Percentiles rank a stretch among this genome's conserved stretches.
phyloP scores from a whole-genome alignment of 92 coral and sea anemone species.

The Porites rus region DNA sequence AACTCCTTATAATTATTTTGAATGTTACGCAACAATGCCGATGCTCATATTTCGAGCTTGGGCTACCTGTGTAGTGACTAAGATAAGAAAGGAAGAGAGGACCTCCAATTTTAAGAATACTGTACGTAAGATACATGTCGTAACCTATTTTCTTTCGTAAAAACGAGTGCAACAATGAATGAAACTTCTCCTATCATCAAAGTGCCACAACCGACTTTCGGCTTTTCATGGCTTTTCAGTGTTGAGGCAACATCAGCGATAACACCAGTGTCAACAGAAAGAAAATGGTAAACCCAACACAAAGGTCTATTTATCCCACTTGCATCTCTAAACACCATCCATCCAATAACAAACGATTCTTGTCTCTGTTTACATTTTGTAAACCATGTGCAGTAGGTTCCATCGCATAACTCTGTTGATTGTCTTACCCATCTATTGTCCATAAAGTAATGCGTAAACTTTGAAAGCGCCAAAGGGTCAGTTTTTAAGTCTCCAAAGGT shows the following conservation, averaged over 20 bases:
- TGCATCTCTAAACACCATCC: background rate
- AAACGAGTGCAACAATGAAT: background rate
- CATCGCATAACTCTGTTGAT: too few species aligned
- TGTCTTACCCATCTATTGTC: too few species aligned
- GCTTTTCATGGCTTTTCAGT: background rate
- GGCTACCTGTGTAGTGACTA: too few species aligned
- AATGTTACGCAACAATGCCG: too few species aligned
- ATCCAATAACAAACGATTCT: background rate
- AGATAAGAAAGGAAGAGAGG: background rate
- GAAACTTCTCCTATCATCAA: background rate
- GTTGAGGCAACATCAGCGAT: conserved; percentile 1
- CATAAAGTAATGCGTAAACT: too few species aligned
- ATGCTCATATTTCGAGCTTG: too few species aligned
- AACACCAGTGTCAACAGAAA: conserved; percentile 7
- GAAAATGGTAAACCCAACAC: conserved; percentile 4
- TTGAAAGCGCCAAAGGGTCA: too few species aligned
- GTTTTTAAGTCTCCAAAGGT: too few species aligned
- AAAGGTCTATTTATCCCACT: background rate
- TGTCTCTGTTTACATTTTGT: background rate
- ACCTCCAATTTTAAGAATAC: background rate
- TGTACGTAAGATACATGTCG: background rate
- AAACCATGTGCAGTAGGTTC: too few species aligned
- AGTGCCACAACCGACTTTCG: background rate
- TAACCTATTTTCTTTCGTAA: background rate
- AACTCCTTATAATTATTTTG: too few species aligned